These are phyloP conservation scores for Brachionus rubens DNA, from an alignment of 1,140 invertebrate species.

Conservation along the genomic window DNA sequence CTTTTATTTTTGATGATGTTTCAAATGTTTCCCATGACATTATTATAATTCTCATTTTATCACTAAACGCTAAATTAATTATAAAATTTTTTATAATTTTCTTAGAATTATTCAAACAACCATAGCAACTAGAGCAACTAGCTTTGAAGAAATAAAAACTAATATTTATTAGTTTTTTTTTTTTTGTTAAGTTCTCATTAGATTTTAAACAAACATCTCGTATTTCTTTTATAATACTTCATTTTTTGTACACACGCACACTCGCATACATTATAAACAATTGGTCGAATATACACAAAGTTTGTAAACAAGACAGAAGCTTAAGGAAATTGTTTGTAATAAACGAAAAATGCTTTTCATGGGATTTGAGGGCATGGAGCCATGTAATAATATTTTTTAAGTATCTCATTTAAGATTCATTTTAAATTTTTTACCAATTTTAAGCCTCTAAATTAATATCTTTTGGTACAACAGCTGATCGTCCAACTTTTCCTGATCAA, in stretches of 20 bases:
- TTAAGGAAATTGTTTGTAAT: background rate
- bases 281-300: background rate
- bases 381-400: background rate
- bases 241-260: too few relatives aligned
- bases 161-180: background rate
- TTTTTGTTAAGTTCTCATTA: too few relatives aligned
- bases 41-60: background rate
- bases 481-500: conserved; percentile 42
- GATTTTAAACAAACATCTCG: conserved; percentile 25
- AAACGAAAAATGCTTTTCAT: conserved; percentile 35
- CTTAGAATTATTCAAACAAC: conserved; percentile 40
- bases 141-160: background rate
- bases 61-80: background rate
- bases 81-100: background rate
- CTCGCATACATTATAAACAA: background rate
- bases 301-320: background rate
- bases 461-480: conserved; percentile 17
- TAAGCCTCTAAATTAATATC: conserved; percentile 18
- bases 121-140: conserved; percentile 32
- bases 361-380: conserved; percentile 40
- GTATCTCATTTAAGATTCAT: background rate
- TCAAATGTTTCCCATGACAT: too few relatives aligned
- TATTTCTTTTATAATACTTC: conserved; percentile 13
- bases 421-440: background rate
- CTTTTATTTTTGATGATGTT: too few relatives aligned